Evolutionary conservation across 2,888 invertebrate genomes (phyloP), one percentile per base, ranked within the genome.

Genomic region (Drosophila infuscata): DNA sequence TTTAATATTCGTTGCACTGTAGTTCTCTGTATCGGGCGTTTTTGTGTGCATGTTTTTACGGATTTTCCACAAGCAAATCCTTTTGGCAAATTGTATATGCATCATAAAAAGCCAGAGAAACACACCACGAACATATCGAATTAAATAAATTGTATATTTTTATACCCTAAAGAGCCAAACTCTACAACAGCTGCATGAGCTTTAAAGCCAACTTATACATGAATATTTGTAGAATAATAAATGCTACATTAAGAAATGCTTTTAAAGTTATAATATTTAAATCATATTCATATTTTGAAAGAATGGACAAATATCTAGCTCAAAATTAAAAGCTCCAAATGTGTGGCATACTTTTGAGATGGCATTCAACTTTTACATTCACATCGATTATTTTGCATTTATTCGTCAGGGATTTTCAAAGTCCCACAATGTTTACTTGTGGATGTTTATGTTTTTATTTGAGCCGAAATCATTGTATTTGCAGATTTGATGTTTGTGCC

Each of bases 31-130:
- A 57, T 74, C 54, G 61, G n/a, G 30, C 30, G 43, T 46, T 51
- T 75, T 52, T 56, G 36, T 63, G 56, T 65, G 70, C 76, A 75
- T 81, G 69, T 62, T 77, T 25, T 68, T 75, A 79, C 65, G 66
- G 52, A 83, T 87, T 81, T 83, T 77, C 57, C 67, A 51, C 67
- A 56, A 71, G 63, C 67, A 87, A 85, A 87, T 87, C 78, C 85
- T 74, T 82, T 88, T 82, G 80, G 73, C 76, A 82, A 84, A 72
- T 84, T 84, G 69, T 81, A 70, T 76, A 82, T 84, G 74, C 87
- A 86, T 73, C 81, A 82, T 79, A 74, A 76, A 81, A 70, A 64
- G 51, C 20, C 65, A 62, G 58, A 67, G 30, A 63, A 63, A 56
- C 43, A 58, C 53, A 63, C 33, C 43, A 63, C 54, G 32, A 76